Evolutionary conservation across 2,888 invertebrate genomes (phyloP), one percentile per base, ranked within the genome.

Genomic region (Synergus laeviventris): DNA sequence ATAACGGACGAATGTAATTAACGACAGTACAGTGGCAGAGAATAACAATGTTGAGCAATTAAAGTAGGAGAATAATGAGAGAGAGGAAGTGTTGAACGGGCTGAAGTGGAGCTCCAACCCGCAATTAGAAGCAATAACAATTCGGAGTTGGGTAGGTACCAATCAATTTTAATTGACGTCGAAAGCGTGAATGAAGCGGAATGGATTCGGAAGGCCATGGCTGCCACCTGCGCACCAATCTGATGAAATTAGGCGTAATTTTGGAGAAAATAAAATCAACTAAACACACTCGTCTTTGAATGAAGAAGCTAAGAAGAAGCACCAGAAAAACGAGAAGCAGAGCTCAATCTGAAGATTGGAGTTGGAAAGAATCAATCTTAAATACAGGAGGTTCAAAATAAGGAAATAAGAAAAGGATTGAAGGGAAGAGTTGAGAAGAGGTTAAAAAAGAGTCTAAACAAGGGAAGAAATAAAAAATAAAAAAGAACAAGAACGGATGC

Each of bases 101-200:
- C 45, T 36, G 74, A 64, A 74, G 56, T 64, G 66, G 56, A 61
- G 66, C 56, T 76, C 56, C 64, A 74, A 76, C 78, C 78, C 75
- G 78, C 82, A 86, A 86, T 86, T 86, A 85, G 81, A 79, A 79
- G 78, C 83, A 84, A 86, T 84, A 81, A 82, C 79, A 75, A 82
- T 83, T 82, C 79, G 76, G 76, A 70, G 56, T 61, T 76, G 45
- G 60, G 73, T 77, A 75, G 77, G 81, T 78, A 80, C 81, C 85
- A 83, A 87, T 86, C 84, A 84, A 84, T 87, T 84, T 84, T 87
- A 87, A 87, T 86, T 86, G 84, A 86, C 84, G 82, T 81, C 80
- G 82, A 81, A 61, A 81, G 76, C 81, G 74, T 78, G 76, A 81
- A 78, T 77, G 77, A 76, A 59, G 76, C 80, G 73, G 77, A 82